These are phyloP conservation scores for Microtus richardsoni DNA, from an alignment of 2,113 vertebrate genomes.

Conservation along the genomic window DNA sequence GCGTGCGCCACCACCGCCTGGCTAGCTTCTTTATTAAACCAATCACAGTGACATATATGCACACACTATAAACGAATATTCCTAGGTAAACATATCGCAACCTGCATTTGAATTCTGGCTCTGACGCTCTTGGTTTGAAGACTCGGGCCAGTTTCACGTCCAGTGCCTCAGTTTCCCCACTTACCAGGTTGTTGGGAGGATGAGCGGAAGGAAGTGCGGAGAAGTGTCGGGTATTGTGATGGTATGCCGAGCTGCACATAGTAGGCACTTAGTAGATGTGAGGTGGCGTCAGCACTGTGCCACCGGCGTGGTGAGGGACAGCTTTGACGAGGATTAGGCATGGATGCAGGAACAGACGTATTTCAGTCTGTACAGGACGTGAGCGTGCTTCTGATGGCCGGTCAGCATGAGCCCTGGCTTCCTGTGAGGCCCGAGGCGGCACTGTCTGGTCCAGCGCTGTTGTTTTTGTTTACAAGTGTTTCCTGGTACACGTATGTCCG, in stretches of 20 bases:
- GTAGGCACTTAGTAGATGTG: neutral
- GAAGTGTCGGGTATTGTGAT: neutral
- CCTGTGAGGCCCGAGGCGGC: neutral
- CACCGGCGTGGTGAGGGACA: fast-evolving
- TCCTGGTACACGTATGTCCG: neutral
- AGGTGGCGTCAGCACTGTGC: neutral
- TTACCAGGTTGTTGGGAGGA: neutral
- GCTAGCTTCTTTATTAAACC: neutral
- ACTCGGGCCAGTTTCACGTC: fast-evolving
- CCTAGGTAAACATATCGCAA: neutral
- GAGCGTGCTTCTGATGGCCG: neutral
- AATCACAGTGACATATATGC: neutral
- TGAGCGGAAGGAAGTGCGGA: neutral
- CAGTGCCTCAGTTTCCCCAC: neutral
- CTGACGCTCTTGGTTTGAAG: too few species aligned
- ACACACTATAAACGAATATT: neutral
- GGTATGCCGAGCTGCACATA: neutral
- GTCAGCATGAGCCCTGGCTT: neutral
- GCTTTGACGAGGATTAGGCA: neutral
- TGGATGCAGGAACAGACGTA: neutral
- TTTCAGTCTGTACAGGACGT: neutral
- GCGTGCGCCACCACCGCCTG: too few species aligned
- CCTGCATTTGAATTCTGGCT: neutral
- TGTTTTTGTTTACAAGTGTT: neutral
- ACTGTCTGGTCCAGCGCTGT: neutral